Conservation (phyloP, 2,113 vertebrate species). For the Nestor notabilis region DNA sequence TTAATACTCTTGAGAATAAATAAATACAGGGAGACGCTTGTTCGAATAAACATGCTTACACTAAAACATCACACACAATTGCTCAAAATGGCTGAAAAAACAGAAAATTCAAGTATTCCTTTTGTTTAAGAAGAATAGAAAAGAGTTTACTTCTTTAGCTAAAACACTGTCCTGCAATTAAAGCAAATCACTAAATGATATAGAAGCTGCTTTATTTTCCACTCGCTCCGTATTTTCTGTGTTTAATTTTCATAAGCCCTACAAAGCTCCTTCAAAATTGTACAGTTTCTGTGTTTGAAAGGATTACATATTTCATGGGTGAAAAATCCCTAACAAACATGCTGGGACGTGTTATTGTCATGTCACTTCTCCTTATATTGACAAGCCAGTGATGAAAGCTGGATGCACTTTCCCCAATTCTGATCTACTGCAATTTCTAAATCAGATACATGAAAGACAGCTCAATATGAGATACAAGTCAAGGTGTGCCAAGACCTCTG, state of each 20-base stretch:
- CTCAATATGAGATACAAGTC: background rate
- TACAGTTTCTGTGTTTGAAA: background rate
- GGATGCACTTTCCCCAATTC: background rate
- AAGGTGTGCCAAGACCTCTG: background rate
- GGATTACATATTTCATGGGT: background rate
- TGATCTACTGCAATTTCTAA: background rate
- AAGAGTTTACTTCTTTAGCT: background rate
- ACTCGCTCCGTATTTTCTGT: background rate
- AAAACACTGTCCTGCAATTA: background rate
- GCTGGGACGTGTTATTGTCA: background rate
- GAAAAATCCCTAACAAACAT: background rate
- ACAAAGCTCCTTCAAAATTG: background rate
- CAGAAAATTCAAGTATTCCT: fast-evolving
- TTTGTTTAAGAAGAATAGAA: background rate
- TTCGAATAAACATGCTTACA: background rate
- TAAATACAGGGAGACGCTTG: background rate
- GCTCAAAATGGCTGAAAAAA: background rate
- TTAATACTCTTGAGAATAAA: background rate
- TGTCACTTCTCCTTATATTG: background rate
- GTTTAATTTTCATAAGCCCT: background rate
- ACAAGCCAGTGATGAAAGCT: background rate
- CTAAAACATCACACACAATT: background rate
- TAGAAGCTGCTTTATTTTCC: background rate
- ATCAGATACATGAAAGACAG: background rate
- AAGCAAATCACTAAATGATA: background rate